Base-by-base conservation (phyloP, 2,797 vertebrate genomes). In the Avahi laniger region DNA sequence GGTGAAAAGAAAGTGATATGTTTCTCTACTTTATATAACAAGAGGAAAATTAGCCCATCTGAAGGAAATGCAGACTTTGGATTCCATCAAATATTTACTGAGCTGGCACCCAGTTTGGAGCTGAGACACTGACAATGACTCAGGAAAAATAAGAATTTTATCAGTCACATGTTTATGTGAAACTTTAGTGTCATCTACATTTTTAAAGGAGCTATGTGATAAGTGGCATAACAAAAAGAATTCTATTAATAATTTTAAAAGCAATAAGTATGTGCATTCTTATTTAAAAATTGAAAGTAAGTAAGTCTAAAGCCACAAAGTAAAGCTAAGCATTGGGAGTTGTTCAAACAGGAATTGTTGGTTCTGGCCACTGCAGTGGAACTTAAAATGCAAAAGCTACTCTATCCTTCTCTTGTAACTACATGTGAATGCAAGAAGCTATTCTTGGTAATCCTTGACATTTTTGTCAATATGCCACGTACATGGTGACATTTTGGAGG, bases 401-500 rank as follows among this genome's bases (percentile, higher is more conserved):
- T 91, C 96, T 81, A 81, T 78, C 95, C 88, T 87, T 93, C 92
- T 91, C 54, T 86, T 80, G 59, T 91, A 88, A 94, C 89, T 89
- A 59, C 96, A 80, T 76, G 91, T 94, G 89, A 96, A 89, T 65
- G 89, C 94, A 95, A 96, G 89, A 96, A 94, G 96, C 91, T 97
- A 97, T 97, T 97, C 93, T 97, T 93, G 96, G 91, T 89, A 96
- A 97, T 96, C 82, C 93, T 96, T 96, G 89, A 97, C 96, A 97
- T 97, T 96, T 96, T 95, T 97, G 93, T 97, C 96, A 95, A 96
- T 82, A 96, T 95, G 97, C 83, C 95, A 96, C 91, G 78, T 86
- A 59, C 83, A 81, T 54, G 89, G 93, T 97, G 95, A 96, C 95
- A 96, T 96, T 93, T 89, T 67, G 92, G 95, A 97, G 92, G 89